Evolutionary conservation across 2,888 invertebrate species (phyloP).

Genomic region (Liopterus haemorrhoidalis): DNA sequence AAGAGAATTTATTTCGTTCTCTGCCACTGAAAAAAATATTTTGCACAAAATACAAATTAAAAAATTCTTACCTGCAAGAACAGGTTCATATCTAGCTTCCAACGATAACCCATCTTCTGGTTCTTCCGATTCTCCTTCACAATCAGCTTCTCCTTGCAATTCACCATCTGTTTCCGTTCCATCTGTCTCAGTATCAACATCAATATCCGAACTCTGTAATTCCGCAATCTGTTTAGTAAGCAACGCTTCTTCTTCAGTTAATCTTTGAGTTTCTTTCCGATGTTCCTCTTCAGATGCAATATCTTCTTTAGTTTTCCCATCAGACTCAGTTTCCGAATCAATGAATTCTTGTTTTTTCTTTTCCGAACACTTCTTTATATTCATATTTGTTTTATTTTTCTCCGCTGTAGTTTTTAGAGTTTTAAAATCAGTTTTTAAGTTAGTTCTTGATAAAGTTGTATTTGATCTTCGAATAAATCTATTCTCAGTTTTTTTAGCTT

Average conservation of each 20-base stretch:
- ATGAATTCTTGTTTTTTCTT: slow-evolving; percentile 56
- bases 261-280: slow-evolving; percentile 56
- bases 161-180: slow-evolving; percentile 71
- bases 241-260: slow-evolving; percentile 71
- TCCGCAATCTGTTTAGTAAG: slow-evolving; percentile 71
- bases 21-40: too few relatives aligned
- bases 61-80: slow-evolving; percentile 51
- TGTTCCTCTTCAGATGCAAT: slow-evolving; percentile 60
- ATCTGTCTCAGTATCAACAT: slow-evolving; percentile 76
- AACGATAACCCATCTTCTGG: slow-evolving; percentile 48
- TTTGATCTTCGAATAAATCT: slow-evolving; percentile 39
- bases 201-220: slow-evolving; percentile 65
- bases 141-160: slow-evolving; percentile 46
- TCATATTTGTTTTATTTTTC: slow-evolving; percentile 30
- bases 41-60: too few relatives aligned
- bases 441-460: slow-evolving; percentile 37
- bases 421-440: slow-evolving; percentile 8
- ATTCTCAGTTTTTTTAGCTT: slow-evolving; percentile 31
- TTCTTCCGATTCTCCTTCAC: slow-evolving; percentile 41
- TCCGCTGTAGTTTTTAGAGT: slow-evolving; percentile 23
- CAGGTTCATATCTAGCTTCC: slow-evolving; percentile 64
- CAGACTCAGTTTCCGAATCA: slow-evolving; percentile 57
- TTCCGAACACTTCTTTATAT: slow-evolving; percentile 37
- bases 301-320: slow-evolving; percentile 52
- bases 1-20: too few relatives aligned